These are phyloP conservation scores for Gryllus longicercus DNA, from an alignment of 2,888 invertebrate species.

Conservation along the genomic window DNA sequence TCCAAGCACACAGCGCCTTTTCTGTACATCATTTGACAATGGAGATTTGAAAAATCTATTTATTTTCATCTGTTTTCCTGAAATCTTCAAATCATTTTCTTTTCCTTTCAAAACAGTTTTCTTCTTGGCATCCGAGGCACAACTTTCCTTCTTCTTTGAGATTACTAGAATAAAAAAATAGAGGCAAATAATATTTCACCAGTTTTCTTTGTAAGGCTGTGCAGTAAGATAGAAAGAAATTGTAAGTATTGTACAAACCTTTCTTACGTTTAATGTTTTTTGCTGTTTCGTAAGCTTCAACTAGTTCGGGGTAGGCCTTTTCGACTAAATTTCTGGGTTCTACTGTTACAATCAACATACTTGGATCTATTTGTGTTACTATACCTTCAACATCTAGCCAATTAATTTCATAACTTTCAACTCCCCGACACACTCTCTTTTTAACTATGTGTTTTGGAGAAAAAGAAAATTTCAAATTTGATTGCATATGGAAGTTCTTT, in stretches of 20 bases:
- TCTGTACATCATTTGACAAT: too few relatives aligned
- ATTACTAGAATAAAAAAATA: too few relatives aligned
- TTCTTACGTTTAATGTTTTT: slow-evolving; percentile 31
- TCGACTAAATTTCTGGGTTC: slow-evolving; percentile 65
- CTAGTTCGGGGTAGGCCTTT: slow-evolving; percentile 61
- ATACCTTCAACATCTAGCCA: slow-evolving; percentile 43
- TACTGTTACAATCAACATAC: slow-evolving; percentile 60
- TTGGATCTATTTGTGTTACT: slow-evolving; percentile 39
- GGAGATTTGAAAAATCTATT: too few relatives aligned
- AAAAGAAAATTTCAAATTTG: slow-evolving; percentile 42
- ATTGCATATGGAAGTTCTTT: slow-evolving; percentile 36
- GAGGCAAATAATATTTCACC: too few relatives aligned
- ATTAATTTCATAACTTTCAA: slow-evolving; percentile 67
- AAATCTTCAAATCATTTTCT: too few relatives aligned
- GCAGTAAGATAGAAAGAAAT: too few relatives aligned
- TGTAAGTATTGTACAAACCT: slow-evolving; percentile 8
- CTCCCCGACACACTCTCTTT: slow-evolving; percentile 54
- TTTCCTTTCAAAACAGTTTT: too few relatives aligned
- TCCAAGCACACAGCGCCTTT: too few relatives aligned
- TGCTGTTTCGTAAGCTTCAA: slow-evolving; percentile 57
- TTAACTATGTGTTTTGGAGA: slow-evolving; percentile 56
- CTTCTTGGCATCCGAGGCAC: too few relatives aligned
- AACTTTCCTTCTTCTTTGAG: too few relatives aligned
- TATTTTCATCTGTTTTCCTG: too few relatives aligned
- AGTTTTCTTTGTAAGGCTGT: too few relatives aligned